These are phyloP conservation scores for Chaetodon auriga DNA, from an alignment of 2,113 vertebrate species.

Conservation along the genomic window DNA sequence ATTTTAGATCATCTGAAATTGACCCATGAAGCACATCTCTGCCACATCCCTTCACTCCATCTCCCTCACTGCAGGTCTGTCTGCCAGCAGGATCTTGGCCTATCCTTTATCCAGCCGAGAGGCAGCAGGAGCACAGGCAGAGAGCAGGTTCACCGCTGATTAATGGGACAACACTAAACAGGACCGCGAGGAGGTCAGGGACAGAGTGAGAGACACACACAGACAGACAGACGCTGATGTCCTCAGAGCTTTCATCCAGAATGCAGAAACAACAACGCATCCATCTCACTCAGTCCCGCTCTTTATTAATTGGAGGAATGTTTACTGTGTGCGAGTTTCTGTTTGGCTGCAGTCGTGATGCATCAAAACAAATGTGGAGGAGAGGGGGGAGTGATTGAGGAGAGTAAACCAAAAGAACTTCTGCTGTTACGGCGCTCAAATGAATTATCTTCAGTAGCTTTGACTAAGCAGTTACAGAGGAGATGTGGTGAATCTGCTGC, in stretches of 20 bases:
- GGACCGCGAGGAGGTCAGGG: constrained; percentile 32
- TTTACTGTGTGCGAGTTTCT: background rate
- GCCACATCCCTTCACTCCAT: background rate
- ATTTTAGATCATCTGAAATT: background rate
- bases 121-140: background rate
- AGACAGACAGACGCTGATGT: background rate
- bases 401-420: background rate
- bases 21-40: background rate
- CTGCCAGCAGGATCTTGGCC: constrained; percentile 39
- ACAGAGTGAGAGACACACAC: background rate
- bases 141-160: constrained; percentile 32
- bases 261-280: background rate
- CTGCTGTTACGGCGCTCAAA: too few species aligned
- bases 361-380: background rate
- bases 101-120: constrained; percentile 28
- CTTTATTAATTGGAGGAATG: background rate
- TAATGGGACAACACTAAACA: constrained; percentile 40
- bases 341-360: background rate
- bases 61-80: background rate
- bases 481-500: background rate
- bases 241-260: background rate
- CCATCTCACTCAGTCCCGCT: background rate
- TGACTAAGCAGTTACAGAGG: background rate
- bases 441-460: background rate
- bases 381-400: background rate